Conservation (phyloP, 2,888 invertebrate species). For the Diadegma fenestrale region DNA sequence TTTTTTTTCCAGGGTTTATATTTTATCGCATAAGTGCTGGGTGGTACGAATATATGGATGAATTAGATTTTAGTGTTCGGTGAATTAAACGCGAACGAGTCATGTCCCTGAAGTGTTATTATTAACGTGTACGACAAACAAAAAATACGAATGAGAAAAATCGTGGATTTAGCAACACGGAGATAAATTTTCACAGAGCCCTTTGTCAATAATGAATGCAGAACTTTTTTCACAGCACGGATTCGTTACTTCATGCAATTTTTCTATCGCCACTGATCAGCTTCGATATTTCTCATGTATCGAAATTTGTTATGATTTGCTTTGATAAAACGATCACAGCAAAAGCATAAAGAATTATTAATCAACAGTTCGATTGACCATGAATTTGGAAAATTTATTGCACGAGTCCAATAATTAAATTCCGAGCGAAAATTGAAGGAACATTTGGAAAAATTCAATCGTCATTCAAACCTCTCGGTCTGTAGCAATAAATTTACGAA, state of each 20-base stretch:
- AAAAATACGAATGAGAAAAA: not conserved
- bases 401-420: not conserved
- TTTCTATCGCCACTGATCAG: not conserved
- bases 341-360: not conserved
- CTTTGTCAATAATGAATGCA: not conserved
- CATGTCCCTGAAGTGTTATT: conserved; percentile 67
- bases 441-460: not conserved
- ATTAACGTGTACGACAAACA: conserved; percentile 22
- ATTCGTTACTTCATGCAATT: not conserved
- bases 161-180: not conserved
- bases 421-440: not conserved
- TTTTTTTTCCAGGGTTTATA: conserved; percentile 6
- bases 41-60: not conserved
- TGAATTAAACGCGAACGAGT: conserved; percentile 62
- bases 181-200: conserved; percentile 11
- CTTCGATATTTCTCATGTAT: not conserved
- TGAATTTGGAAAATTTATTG: not conserved
- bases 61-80: not conserved
- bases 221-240: not conserved
- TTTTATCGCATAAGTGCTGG: not conserved
- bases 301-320: not conserved
- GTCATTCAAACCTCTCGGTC: not conserved
- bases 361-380: not conserved
- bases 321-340: not conserved
- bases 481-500: not conserved